Evolutionary conservation across 2,113 vertebrate genomes (phyloP), one percentile per base, ranked within the genome.

Genomic region (Amia ocellicauda): DNA sequence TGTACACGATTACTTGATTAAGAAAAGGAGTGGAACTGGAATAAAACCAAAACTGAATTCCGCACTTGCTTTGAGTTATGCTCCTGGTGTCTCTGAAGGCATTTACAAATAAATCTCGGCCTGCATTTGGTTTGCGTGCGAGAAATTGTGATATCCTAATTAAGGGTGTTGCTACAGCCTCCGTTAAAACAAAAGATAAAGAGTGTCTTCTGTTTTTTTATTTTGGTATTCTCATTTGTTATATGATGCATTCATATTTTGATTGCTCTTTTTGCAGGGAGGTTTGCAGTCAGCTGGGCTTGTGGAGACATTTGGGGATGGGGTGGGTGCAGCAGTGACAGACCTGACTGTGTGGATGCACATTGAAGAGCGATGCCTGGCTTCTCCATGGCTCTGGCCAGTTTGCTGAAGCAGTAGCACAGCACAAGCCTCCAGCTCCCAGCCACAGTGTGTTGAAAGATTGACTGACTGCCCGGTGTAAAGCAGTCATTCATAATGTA

Each of bases 1-100:
- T n/a, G n/a, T n/a, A n/a, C 4, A 14, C 23, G n/a, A 45, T 8
- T 28, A 27, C 50, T 55, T 63, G 23, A 63, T 45, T 60, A 8
- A 5, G 27, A 26, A 60, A 47, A 60, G 17, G n/a, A n/a, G n/a
- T n/a, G n/a, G n/a, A n/a, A n/a, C n/a, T n/a, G n/a, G 20, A 20
- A n/a, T 16, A 22, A 17, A 19, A 36, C 31, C 1, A 36, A 36
- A 29, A 29, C 26, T 64, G 29, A 64, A 57, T 57, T 47, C 36
- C 43, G 7, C 42, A 8, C 4, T 17, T 1, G 1, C 41, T 57
- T 45, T 24, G 24, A n/a, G 27, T 57, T 43, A 9, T 36, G 22
- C 41, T 57, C 23, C 22, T 24, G 29, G 13, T 45, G 7, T n/a
- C 20, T 31, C n/a, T 42, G 26, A 22, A 27, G 40, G 14, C 20